These are phyloP conservation scores for Diceros bicornis DNA, from an alignment of 2,797 vertebrate species.

Conservation along the genomic window DNA sequence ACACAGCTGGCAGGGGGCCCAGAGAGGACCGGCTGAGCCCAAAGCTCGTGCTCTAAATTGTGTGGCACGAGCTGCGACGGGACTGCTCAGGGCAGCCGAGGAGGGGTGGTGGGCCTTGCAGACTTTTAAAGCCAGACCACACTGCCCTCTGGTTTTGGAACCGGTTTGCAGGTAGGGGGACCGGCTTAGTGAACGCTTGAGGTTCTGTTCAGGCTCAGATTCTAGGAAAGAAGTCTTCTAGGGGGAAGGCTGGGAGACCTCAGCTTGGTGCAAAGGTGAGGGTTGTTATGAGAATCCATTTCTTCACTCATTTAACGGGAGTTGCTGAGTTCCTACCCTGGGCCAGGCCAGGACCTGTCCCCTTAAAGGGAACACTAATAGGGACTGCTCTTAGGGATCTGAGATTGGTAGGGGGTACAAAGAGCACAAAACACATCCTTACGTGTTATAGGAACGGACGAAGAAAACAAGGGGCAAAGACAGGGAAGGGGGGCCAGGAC, in stretches of 20 bases:
- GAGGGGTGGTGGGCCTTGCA: background rate
- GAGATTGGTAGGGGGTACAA: background rate
- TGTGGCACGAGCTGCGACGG: accelerated
- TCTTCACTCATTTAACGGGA: background rate
- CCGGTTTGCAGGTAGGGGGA: background rate
- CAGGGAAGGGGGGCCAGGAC: background rate
- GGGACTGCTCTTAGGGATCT: background rate
- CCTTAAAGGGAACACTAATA: background rate
- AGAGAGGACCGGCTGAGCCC: background rate
- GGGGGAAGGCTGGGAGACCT: background rate
- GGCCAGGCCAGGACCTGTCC: background rate
- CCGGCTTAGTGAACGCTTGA: background rate
- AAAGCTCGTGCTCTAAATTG: accelerated
- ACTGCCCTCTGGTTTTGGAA: background rate
- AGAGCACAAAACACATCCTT: no score
- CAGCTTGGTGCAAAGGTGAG: background rate
- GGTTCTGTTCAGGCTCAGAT: background rate
- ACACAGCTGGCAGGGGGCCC: background rate
- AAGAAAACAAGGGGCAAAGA: background rate
- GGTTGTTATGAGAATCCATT: background rate
- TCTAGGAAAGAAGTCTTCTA: background rate
- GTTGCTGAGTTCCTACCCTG: background rate
- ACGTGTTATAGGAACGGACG: background rate
- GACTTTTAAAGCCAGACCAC: background rate
- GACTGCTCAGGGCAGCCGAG: background rate